phyloP scores from a whole-genome alignment of 2,113 vertebrate genomes.

The Lonchura striata region DNA sequence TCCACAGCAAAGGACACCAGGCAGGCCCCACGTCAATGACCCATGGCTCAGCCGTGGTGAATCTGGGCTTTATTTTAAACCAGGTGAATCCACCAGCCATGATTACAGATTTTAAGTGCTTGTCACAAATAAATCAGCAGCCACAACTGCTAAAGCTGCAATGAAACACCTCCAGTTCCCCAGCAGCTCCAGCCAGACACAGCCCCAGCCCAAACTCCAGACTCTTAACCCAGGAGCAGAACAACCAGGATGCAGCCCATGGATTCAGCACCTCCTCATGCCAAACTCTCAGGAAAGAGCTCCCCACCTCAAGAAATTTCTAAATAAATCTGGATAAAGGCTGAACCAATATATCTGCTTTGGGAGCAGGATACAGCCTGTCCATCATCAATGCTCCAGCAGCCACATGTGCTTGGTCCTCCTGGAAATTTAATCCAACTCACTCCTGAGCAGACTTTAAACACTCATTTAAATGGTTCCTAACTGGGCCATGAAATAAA shows the following conservation, averaged over 20 bases:
- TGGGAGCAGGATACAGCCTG: background rate
- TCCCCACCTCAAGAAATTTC: background rate
- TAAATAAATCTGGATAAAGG: background rate
- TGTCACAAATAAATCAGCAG: background rate
- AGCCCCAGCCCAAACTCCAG: background rate
- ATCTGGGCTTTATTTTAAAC: background rate
- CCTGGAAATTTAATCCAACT: background rate
- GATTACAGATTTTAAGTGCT: background rate
- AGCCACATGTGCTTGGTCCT: background rate
- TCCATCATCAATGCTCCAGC: accelerated
- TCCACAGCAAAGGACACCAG: background rate
- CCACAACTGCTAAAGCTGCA: background rate
- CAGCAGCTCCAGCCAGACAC: background rate
- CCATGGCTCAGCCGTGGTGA: accelerated
- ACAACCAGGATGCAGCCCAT: accelerated
- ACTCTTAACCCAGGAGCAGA: background rate
- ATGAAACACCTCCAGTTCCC: background rate
- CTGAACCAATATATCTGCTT: background rate
- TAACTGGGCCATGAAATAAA: background rate
- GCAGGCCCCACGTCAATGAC: accelerated
- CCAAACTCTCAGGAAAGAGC: background rate
- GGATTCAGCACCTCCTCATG: background rate
- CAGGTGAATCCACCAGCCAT: background rate
- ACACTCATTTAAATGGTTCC: background rate
- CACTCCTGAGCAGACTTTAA: background rate